phyloP scores from a whole-genome alignment of 2,113 vertebrate genomes.

The Pyxicephalus adspersus region DNA sequence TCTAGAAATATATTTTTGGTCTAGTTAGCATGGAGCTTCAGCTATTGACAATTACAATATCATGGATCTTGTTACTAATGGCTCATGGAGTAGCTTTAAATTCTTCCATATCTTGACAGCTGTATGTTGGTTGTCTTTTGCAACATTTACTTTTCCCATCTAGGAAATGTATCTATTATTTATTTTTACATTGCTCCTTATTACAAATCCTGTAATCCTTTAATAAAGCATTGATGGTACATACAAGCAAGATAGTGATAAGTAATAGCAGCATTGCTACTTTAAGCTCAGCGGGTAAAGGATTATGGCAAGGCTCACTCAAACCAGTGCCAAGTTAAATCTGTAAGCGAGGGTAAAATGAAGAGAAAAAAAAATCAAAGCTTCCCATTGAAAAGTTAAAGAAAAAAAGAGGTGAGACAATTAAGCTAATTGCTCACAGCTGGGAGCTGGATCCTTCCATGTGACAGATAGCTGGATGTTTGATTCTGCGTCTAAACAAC shows the following conservation, averaged over 20 bases:
- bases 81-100: no score
- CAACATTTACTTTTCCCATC: no score
- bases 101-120: no score
- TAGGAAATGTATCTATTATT: no score
- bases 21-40: no score
- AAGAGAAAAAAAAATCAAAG: conserved; percentile 38
- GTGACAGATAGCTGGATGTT: conserved; percentile 64
- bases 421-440: conserved; percentile 76
- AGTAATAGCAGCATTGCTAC: conserved; percentile 5
- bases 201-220: not conserved
- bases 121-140: no score
- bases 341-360: conserved; percentile 32
- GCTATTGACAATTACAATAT: no score
- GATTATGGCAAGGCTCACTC: conserved; percentile 33
- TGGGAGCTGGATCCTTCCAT: conserved; percentile 68
- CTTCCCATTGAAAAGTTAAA: conserved; percentile 46
- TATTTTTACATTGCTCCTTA: not conserved
- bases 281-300: conserved; percentile 33
- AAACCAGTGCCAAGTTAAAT: conserved; percentile 48
- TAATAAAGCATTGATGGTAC: conserved; percentile 15
- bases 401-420: conserved; percentile 67
- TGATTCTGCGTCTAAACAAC: conserved; percentile 73
- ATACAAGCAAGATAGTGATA: conserved; percentile 24
- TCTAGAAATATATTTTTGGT: no score
- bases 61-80: no score